These are phyloP conservation scores for Protobothrops flavoviridis DNA, from an alignment of 2,113 vertebrate genomes.

Conservation along the genomic window DNA sequence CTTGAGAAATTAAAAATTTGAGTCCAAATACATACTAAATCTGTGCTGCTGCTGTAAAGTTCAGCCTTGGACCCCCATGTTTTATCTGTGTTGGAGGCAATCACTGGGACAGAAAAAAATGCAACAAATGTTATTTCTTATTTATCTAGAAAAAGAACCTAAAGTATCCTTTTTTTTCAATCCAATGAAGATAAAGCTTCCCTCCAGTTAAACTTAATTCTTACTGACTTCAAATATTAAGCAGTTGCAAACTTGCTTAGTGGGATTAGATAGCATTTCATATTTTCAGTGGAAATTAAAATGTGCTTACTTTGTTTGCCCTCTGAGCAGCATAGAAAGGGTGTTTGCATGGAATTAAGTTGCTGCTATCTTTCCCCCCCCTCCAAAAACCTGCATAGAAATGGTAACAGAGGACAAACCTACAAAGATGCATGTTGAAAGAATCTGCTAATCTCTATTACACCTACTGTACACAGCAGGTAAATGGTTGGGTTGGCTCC, in stretches of 20 bases:
- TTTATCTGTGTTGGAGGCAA: slow-evolving; percentile 9
- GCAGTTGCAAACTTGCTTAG: background rate
- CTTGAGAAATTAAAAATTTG: background rate
- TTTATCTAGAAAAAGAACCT: background rate
- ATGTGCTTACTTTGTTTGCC: background rate
- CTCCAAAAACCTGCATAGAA: background rate
- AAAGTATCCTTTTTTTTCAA: background rate
- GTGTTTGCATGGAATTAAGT: background rate
- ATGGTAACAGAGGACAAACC: background rate
- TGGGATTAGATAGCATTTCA: background rate
- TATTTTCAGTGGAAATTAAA: background rate
- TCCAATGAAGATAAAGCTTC: background rate
- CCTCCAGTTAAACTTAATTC: background rate
- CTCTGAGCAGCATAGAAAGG: background rate
- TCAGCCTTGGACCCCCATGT: background rate
- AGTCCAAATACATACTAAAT: background rate
- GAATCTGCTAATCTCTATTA: background rate
- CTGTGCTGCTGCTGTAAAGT: background rate
- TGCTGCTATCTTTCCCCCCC: background rate
- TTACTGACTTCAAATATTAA: background rate
- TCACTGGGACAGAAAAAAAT: background rate
- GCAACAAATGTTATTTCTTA: background rate
- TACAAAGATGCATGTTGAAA: background rate
- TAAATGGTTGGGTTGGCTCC: background rate
- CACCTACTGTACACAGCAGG: background rate